Conservation (phyloP, 2,888 invertebrate genomes). For the Trisateles emortualis region DNA sequence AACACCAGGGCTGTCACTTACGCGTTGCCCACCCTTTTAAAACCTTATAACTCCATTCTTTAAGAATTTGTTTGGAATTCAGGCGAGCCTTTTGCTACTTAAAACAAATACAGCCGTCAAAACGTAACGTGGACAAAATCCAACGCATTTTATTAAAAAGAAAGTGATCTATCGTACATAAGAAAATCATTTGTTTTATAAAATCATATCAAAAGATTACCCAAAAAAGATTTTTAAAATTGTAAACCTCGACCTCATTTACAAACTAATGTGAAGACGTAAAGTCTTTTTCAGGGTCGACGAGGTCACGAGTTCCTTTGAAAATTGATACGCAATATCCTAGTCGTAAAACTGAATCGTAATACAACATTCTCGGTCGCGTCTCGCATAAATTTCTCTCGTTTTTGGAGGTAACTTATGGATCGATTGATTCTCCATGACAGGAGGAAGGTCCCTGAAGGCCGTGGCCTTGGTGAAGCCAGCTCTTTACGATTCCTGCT, state of each 20-base stretch:
- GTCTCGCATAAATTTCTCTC: conserved; percentile 19
- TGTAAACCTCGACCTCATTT: conserved; percentile 7
- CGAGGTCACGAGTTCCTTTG: background rate
- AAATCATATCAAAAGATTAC: conserved; percentile 1
- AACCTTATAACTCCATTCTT: too few relatives aligned
- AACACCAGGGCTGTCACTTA: too few relatives aligned
- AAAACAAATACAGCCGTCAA: too few relatives aligned
- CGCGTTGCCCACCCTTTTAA: too few relatives aligned
- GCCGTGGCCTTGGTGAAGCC: conserved; percentile 45
- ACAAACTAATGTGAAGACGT: background rate
- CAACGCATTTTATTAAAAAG: too few relatives aligned
- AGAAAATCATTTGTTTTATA: too few relatives aligned
- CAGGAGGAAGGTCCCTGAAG: conserved; percentile 48
- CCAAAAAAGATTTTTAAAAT: background rate
- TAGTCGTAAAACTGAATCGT: conserved; percentile 9
- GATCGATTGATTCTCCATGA: conserved; percentile 50
- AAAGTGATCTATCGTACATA: too few relatives aligned
- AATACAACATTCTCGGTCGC: conserved; percentile 3
- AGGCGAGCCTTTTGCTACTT: too few relatives aligned
- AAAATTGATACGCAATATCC: conserved; percentile 1
- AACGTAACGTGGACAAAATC: too few relatives aligned
- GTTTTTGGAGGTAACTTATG: conserved; percentile 33
- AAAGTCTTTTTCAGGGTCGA: conserved; percentile 8
- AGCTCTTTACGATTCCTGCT: conserved; percentile 31
- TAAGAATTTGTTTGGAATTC: too few relatives aligned